phyloP scores from a whole-genome alignment of 1,140 invertebrate genomes.

The Homalodisca vitripennis region DNA sequence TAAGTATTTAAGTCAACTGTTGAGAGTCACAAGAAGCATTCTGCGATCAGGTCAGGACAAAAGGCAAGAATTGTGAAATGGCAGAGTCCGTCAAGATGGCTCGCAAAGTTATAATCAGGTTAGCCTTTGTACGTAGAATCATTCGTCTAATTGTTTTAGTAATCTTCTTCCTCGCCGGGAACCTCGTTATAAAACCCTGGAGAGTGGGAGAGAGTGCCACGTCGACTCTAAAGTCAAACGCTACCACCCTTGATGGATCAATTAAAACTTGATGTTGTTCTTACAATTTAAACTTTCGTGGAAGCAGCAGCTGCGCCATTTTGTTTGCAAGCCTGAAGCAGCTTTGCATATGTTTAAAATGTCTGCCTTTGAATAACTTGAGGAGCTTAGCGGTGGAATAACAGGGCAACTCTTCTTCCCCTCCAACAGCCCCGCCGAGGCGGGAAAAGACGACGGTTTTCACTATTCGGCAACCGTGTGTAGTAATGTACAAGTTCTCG shows the following conservation, averaged over 20 bases:
- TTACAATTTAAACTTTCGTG: constrained; percentile 34
- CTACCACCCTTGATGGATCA: constrained; percentile 27
- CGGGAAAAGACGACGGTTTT: constrained; percentile 20
- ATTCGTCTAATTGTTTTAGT: too few relatives aligned
- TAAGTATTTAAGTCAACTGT: too few relatives aligned
- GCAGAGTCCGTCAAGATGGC: too few relatives aligned
- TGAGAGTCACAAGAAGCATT: too few relatives aligned
- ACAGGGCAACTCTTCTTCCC: constrained; percentile 23
- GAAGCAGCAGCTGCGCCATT: constrained; percentile 24
- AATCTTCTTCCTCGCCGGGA: background rate
- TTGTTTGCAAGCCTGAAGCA: constrained; percentile 31
- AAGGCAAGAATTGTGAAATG: too few relatives aligned
- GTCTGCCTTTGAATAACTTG: constrained; percentile 31
- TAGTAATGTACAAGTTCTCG: constrained; percentile 28
- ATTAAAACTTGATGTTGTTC: constrained; percentile 36
- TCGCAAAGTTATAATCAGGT: too few relatives aligned
- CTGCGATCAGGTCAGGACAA: too few relatives aligned
- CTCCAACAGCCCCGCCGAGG: background rate
- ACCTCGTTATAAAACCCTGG: constrained; percentile 4
- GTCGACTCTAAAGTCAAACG: background rate
- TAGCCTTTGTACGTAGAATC: too few relatives aligned
- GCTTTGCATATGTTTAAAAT: constrained; percentile 34
- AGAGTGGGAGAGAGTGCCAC: constrained; percentile 1
- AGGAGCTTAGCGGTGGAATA: constrained; percentile 27
- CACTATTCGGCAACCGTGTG: constrained; percentile 1